A percentile compares a stretch with the other conserved stretches of the same genome.
These are phyloP conservation scores for Fundulus diaphanus DNA, from an alignment of 2,797 vertebrate genomes.

Conservation along the genomic window DNA sequence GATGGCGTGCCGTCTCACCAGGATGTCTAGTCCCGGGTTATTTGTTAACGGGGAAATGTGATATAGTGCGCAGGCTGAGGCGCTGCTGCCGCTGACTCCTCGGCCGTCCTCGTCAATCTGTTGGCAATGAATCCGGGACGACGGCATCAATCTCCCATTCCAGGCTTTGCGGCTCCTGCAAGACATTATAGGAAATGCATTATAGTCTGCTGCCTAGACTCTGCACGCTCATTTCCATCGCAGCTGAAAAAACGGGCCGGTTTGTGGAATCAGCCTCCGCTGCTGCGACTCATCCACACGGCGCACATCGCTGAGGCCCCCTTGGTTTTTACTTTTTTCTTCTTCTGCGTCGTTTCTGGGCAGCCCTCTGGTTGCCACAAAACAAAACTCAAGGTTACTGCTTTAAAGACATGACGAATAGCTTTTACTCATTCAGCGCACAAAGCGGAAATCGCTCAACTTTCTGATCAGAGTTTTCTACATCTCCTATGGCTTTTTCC, in stretches of 20 bases:
- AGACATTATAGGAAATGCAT: slow-evolving; percentile 66
- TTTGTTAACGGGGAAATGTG: slow-evolving; percentile 50
- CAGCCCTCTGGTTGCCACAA: neutral
- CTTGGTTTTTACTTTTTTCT: slow-evolving; percentile 20
- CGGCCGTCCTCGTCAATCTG: slow-evolving; percentile 52
- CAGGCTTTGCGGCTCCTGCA: slow-evolving; percentile 49
- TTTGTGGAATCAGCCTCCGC: slow-evolving; percentile 58
- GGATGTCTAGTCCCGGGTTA: slow-evolving; percentile 48
- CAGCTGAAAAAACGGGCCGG: slow-evolving; percentile 46
- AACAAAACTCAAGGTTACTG: neutral
- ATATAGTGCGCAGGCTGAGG: slow-evolving; percentile 43
- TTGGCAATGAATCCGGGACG: slow-evolving; percentile 49
- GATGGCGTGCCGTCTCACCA: slow-evolving; percentile 33
- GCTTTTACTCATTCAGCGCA: neutral
- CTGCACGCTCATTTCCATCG: slow-evolving; percentile 63
- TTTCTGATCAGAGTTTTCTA: slow-evolving; percentile 31
- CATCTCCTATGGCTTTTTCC: slow-evolving; percentile 40
- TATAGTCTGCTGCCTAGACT: slow-evolving; percentile 51
- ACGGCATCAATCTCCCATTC: slow-evolving; percentile 59
- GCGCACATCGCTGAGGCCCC: slow-evolving; percentile 10
- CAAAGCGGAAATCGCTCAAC: slow-evolving; percentile 10
- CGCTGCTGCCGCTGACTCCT: slow-evolving; percentile 27
- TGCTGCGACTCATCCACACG: slow-evolving; percentile 21
- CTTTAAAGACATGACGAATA: neutral
- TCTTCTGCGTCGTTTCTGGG: slow-evolving; percentile 6